Base-by-base conservation (phyloP, 37 sponge, comb jelly and placozoan genomes). In the Cliona cf. orientalis region DNA sequence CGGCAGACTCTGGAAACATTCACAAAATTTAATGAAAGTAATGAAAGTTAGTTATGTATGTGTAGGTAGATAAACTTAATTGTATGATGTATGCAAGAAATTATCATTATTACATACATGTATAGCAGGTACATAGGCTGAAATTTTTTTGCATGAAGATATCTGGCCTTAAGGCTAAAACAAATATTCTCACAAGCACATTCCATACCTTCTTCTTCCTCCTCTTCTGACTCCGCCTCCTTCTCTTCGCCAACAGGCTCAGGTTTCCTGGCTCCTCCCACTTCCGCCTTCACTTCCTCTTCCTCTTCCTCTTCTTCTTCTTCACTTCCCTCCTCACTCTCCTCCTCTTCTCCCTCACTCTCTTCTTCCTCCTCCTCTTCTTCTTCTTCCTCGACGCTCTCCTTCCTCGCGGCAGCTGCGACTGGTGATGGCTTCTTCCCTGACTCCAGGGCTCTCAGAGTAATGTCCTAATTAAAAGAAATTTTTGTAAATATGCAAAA, bases 401-500 rank as follows among this genome's bases (percentile, higher is more conserved):
- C 71, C 21, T 67, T 62, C 65, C 66, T 72, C 45, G n/a, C n/a
- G n/a, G n/a, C n/a, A n/a, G n/a, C n/a, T 84, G 42, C 42, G 45
- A 72, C 33, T 76, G 66, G 6, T 58, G 46, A 33, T 40, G 11
- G 55, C 43, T 29, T 28, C 69, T 62, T 34, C 41, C 59, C 40
- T 85, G 69, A 14, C 17, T 25, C 70, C 70, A 56, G 71, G n/a
- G 84, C 64, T 42, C 66, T 92, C 75, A 92, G 71, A n/a, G 92
- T 92, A 3, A 87, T 66, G 33, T 87, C 88, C 92, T 92, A 42
- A 9, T n/a, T n/a, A n/a, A n/a, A n/a, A n/a, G n/a, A n/a, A n/a
- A n/a, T n/a, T n/a, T n/a, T n/a, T n/a, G 37, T 5, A 2, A 66
- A 61, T 31, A 31, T 21, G 4, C 11, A 66, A 11, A 66, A 11